Base-by-base conservation (phyloP, 2,888 invertebrate species). In the Ochropleura leucogaster region DNA sequence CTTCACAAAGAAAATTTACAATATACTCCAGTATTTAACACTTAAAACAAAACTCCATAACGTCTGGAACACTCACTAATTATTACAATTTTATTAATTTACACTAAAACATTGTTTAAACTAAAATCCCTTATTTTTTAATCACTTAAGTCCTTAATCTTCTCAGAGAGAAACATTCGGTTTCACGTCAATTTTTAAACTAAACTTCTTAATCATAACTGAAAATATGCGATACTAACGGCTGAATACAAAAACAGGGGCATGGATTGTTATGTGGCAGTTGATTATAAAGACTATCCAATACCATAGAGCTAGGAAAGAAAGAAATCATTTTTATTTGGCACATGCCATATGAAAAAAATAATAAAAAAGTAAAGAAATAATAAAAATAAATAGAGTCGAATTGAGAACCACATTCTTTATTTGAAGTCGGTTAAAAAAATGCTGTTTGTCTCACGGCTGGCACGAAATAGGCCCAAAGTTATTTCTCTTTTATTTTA, bases 171-270 rank as follows among this genome's bases (percentile, higher is more conserved):
- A 12, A 46, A 46, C 20, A 9, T 0, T 42, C 18, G 40, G 12
- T 40, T n/a, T n/a, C n/a, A 6, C 46, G n/a, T 6, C 12, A 0
- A 44, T 30, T 53, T 20, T 30, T 1, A 5, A 16, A 78, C 53
- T 62, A 30, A 51, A 68, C 12, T 10, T 18, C 30, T n/a, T 10
- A 53, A 1, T 14, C 40, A 16, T 53, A 12, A 49, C 44, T 55
- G 62, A 55, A 71, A 71, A 62, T 67, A 53, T 49, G 70, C 16
- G 66, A 18, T 46, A 53, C 71, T 3, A 46, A 46, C 53, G 4
- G 8, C 3, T 44, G 46, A 20, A 67, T 69, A 72, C 83, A 72
- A 77, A 72, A 77, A 80, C 72, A 77, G 0, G 1, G 59, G 18
- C 8, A 1, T 40, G 51, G 55, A 47, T 78, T 78, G 67, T 68